Base-by-base conservation (phyloP, 2,113 vertebrate species). In the Pseudopodoces humilis region DNA sequence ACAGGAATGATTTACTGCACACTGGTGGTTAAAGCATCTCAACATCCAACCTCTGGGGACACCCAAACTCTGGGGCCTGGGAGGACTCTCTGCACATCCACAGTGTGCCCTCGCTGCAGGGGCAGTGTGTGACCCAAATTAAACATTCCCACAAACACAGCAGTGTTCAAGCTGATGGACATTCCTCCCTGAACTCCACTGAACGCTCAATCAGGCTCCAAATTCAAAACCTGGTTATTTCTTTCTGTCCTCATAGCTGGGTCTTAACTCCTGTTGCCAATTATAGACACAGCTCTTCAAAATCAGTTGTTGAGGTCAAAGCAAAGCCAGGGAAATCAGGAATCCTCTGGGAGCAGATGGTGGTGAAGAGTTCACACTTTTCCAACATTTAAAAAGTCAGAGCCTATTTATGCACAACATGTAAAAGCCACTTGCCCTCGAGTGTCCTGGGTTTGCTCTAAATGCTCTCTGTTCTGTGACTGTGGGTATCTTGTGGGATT, bases 41-140 rank as follows among this genome's bases (percentile, higher is more conserved):
- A 16, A 6, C 39, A 21, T 8, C 20, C 4, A 0, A 13, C 0
- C 5, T 6, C 25, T 21, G 79, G 33, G 65, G 50, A 53, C 2
- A 5, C 35, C 23, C 64, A 39, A 6, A 33, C 43, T 19, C 16
- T 4, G 14, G 53, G n/a, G 14, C 24, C 56, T 65, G 27, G 28
- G 25, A 50, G 44, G 30, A 39, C 30, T 19, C 20, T 25, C 39
- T 0, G 20, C 43, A 23, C 12, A 24, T 9, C 78, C 50, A 3
- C 0, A 5, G 23, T 17, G 46, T 43, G 49, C 25, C 52, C 46
- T 21, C 30, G 60, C 37, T 75, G 41, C 65, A 46, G 58, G 37
- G 28, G 27, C 59, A 55, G 28, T 2, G 30, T 22, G 60, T 15
- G 60, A 75, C 62, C n/a, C 52, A 53, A 22, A 76, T 25, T 33